phyloP scores from a whole-genome alignment of 1,140 invertebrate species.

The Zeugodacus cucurbitae region DNA sequence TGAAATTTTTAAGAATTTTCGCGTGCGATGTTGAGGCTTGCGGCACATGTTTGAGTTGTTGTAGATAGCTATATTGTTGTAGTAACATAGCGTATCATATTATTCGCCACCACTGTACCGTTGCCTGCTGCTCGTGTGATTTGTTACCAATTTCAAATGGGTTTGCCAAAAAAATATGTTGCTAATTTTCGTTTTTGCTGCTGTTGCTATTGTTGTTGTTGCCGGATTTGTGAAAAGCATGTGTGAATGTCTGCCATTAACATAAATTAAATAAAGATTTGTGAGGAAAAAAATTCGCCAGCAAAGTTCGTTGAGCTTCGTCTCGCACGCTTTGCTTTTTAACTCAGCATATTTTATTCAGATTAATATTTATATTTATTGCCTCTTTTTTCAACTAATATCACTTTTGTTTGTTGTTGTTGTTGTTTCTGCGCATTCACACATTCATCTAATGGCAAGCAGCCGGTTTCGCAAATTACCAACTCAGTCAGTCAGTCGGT shows the following conservation, averaged over 20 bases:
- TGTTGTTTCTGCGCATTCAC: background rate
- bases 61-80: too few relatives aligned
- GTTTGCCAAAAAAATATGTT: background rate
- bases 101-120: background rate
- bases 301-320: slow-evolving; percentile 24
- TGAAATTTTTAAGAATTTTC: background rate
- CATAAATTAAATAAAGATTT: slow-evolving; percentile 9
- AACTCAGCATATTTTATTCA: background rate
- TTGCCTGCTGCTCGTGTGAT: background rate
- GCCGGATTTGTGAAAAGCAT: background rate
- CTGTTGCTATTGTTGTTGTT: background rate
- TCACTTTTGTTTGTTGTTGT: background rate
- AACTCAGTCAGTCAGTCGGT: slow-evolving; percentile 32
- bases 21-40: background rate
- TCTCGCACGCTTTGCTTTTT: background rate
- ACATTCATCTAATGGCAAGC: background rate
- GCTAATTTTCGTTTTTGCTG: background rate
- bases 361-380: background rate
- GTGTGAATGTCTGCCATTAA: background rate
- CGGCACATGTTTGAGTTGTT: too few relatives aligned
- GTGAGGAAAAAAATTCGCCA: background rate
- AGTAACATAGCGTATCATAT: background rate
- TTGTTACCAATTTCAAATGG: background rate
- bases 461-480: slow-evolving; percentile 23
- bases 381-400: background rate